phyloP scores from a whole-genome alignment of 1,140 invertebrate genomes.

The Bombus haemorrhoidalis region DNA sequence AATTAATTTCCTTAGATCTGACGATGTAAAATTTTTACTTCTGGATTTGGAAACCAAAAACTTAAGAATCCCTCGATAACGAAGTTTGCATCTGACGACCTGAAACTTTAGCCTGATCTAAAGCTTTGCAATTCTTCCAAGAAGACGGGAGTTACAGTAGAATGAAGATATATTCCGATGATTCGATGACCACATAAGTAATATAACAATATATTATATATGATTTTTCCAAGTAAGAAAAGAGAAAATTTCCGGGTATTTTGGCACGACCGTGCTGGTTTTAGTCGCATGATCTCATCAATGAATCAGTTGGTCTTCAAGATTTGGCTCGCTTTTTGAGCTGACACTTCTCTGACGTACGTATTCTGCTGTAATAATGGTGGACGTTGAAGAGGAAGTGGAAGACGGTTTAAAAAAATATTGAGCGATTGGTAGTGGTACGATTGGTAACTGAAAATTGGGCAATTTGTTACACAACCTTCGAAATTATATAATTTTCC shows the following conservation, averaged over 20 bases:
- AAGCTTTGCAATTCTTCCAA: too few relatives aligned
- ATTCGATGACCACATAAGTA: too few relatives aligned
- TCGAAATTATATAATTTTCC: too few relatives aligned
- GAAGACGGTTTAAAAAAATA: not conserved
- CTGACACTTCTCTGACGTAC: not conserved
- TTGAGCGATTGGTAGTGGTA: not conserved
- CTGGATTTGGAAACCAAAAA: too few relatives aligned
- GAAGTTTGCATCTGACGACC: too few relatives aligned
- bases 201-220: not conserved
- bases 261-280: not conserved
- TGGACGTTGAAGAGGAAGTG: not conserved
- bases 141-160: too few relatives aligned
- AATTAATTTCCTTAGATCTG: too few relatives aligned
- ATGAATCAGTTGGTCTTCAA: slow-evolving; percentile 17
- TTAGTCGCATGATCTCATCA: slow-evolving; percentile 39
- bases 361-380: not conserved
- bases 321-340: slow-evolving; percentile 23
- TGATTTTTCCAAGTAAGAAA: not conserved
- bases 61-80: too few relatives aligned
- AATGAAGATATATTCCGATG: too few relatives aligned
- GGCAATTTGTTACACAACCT: not conserved
- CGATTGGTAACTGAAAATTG: not conserved
- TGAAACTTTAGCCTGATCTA: too few relatives aligned
- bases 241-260: not conserved
- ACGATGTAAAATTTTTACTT: too few relatives aligned